Conservation (phyloP, 2,888 invertebrate genomes). For the Eumacrocentrus americanus region DNA sequence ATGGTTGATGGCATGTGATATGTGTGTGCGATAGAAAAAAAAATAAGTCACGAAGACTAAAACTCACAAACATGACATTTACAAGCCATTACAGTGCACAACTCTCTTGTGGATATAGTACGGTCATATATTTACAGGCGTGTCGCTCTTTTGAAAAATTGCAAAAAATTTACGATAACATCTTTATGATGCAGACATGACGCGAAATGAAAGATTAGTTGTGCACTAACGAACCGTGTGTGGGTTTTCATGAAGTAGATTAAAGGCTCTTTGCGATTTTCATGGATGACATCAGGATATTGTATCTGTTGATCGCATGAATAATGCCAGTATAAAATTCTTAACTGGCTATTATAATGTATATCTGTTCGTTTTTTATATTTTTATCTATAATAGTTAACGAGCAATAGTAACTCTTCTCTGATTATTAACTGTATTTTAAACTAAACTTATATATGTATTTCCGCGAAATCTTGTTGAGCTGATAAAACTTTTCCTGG, state of each 20-base stretch:
- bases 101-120: background rate
- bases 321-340: constrained; percentile 13
- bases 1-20: background rate
- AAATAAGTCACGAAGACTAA: background rate
- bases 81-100: background rate
- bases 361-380: too few relatives aligned
- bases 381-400: too few relatives aligned
- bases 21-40: background rate
- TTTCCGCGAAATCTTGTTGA: background rate
- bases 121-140: constrained; percentile 1
- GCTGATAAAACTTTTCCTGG: constrained; percentile 1
- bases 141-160: constrained; percentile 23
- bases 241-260: constrained; percentile 9
- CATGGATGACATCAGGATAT: constrained; percentile 14
- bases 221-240: constrained; percentile 30
- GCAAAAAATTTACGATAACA: constrained; percentile 24
- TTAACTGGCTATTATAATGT: too few relatives aligned
- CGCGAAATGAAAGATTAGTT: constrained; percentile 33
- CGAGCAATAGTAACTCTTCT: too few relatives aligned
- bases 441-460: too few relatives aligned
- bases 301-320: constrained; percentile 2
- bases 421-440: too few relatives aligned
- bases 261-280: constrained; percentile 17
- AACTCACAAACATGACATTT: background rate
- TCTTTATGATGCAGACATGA: constrained; percentile 23